Conservation (phyloP, 2,888 invertebrate genomes). For the Cryptocephalus moraei region DNA sequence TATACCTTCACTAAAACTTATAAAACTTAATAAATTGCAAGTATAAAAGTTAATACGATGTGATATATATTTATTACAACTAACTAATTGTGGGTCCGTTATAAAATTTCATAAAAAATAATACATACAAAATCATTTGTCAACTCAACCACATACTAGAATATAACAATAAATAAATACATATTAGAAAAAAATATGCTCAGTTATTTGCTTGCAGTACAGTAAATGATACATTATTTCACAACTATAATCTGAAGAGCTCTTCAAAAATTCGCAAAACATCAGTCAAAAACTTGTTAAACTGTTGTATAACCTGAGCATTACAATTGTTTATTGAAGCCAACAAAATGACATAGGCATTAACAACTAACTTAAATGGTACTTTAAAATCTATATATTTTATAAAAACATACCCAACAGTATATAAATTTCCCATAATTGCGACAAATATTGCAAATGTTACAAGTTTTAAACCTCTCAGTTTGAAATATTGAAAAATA, state of each 20-base stretch:
- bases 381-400: conserved; percentile 24
- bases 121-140: conserved; percentile 9
- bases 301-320: not conserved
- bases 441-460: conserved; percentile 23
- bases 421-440: conserved; percentile 24
- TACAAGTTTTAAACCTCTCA: conserved; percentile 4
- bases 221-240: not conserved
- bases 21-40: conserved; percentile 11
- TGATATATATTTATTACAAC: conserved; percentile 9
- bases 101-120: conserved; percentile 17
- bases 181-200: conserved; percentile 8
- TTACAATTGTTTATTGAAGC: not conserved
- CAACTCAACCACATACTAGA: conserved; percentile 10
- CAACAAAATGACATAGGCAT: conserved; percentile 3
- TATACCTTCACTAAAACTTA: conserved; percentile 13
- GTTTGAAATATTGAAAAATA: not conserved
- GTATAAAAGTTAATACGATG: conserved; percentile 7
- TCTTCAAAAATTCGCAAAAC: not conserved
- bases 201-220: conserved; percentile 14
- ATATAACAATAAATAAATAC: conserved; percentile 24
- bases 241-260: not conserved
- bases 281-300: not conserved
- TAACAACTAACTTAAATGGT: conserved; percentile 23
- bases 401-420: conserved; percentile 29
- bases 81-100: conserved; percentile 7